These are phyloP conservation scores for Spodoptera picta DNA, from an alignment of 2,888 invertebrate species.

Conservation along the genomic window DNA sequence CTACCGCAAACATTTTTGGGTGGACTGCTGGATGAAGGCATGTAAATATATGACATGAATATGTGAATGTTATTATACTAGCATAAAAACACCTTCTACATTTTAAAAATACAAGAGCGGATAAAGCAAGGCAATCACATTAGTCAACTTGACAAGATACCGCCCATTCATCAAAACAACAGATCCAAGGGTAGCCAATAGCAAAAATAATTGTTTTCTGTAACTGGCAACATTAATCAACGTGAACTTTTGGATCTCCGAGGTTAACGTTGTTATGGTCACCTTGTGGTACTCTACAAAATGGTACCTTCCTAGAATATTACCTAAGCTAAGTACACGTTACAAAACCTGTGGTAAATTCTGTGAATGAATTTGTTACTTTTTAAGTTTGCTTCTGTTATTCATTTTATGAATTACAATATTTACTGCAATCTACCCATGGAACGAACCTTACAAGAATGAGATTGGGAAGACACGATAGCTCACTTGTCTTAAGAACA, in stretches of 20 bases:
- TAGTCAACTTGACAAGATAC: conserved; percentile 19
- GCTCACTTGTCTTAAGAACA: no score
- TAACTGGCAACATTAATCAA: conserved; percentile 55
- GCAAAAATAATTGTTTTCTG: conserved; percentile 49
- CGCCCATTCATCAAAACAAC: conserved; percentile 42
- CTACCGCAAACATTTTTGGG: no score
- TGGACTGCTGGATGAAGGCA: no score
- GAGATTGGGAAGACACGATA: no score
- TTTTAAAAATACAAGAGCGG: background rate
- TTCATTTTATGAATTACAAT: no score
- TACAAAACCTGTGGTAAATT: conserved; percentile 19
- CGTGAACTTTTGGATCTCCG: conserved; percentile 44
- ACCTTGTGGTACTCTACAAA: conserved; percentile 45
- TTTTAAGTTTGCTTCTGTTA: no score
- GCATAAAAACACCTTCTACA: background rate
- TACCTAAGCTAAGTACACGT: background rate
- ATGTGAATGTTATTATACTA: no score
- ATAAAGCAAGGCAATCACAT: conserved; percentile 8
- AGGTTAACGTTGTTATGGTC: conserved; percentile 45
- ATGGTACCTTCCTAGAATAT: conserved; percentile 32
- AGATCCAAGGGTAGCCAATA: conserved; percentile 52
- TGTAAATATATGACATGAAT: no score
- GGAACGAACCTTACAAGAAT: no score
- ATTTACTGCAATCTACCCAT: no score
- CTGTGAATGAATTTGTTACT: background rate